Evolutionary conservation across 1,140 invertebrate species (phyloP).

Genomic region (Cephus cinctus): DNA sequence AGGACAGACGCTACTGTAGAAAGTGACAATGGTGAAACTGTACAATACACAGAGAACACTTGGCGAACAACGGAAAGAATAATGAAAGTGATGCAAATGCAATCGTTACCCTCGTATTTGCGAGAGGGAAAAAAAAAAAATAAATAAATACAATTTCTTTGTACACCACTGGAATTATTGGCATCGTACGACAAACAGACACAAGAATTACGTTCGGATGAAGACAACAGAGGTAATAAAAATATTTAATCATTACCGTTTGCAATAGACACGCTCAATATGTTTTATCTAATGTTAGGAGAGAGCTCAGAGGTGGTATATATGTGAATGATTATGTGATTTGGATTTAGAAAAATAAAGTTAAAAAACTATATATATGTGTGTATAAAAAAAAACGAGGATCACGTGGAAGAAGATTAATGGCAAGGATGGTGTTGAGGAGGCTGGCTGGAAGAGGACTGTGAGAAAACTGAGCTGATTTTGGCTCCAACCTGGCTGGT

Average conservation of each 20-base stretch:
- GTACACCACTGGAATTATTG: too few species aligned
- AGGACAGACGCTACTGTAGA: too few species aligned
- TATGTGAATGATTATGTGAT: too few species aligned
- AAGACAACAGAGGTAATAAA: conserved; percentile 1
- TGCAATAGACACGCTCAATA: neutral
- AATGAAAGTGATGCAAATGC: too few species aligned
- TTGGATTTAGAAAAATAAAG: too few species aligned
- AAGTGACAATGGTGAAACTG: conserved; percentile 11
- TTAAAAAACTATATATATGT: too few species aligned
- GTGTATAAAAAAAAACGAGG: too few species aligned
- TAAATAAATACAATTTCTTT: too few species aligned
- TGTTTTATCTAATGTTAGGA: too few species aligned
- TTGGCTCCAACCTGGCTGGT: conserved; percentile 58
- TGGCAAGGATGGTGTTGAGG: conserved; percentile 7
- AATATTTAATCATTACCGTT: neutral
- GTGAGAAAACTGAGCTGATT: conserved; percentile 55
- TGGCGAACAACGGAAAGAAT: conserved; percentile 13
- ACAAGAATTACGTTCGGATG: conserved; percentile 2
- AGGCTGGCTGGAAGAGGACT: conserved; percentile 27
- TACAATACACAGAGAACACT: conserved; percentile 16
- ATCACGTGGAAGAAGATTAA: neutral
- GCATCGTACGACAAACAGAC: neutral
- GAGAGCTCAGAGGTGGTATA: too few species aligned
- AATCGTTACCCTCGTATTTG: neutral
- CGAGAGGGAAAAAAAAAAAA: neutral